Base-by-base conservation (phyloP, 2,888 invertebrate genomes). In the Leptopilina syphax region DNA sequence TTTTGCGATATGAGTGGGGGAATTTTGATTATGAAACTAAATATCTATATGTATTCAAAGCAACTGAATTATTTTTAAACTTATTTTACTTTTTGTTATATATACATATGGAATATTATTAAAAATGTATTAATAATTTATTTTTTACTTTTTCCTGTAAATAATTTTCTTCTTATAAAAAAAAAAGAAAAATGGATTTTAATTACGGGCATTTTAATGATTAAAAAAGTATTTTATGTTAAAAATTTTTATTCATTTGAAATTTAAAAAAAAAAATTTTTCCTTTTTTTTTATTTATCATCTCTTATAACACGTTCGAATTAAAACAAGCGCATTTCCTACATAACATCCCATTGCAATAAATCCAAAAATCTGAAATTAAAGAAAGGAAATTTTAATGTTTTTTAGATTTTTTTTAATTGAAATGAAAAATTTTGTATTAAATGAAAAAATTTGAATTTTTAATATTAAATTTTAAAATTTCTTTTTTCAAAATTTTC, bases 321-420 rank as follows among this genome's bases (percentile, higher is more conserved):
- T 54, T 73, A 73, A 41, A 54, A 73, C 50, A 13, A 73, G 54
- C 7, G 70, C 57, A 34, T 73, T 73, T 54, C 70, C 70, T 9
- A 50, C 70, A n/a, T 73, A 73, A 24, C 54, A 73, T 57, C 70
- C 70, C 70, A 73, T 73, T 54, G 70, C 70, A 34, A 73, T 13
- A 57, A 54, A 73, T 13, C 70, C 70, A n/a, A 73, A 73, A 3
- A 73, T 57, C 70, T 73, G 57, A 54, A 73, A 34, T 34, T 34
- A 34, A 34, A 34, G 34, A 34, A 34, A 1, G 4, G 3, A 34
- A 34, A 34, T 34, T 34, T 34, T 2, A 70, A 57, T 6, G 24
- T 24, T n/a, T 18, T 67, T 50, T 68, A 2, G 0, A 9, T 47
- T 44, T 12, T 18, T 41, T 66, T 12, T 1, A 44, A 12, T 13